Conservation (phyloP, 2,113 vertebrate genomes). For the Phalacrocorax brasilianus region DNA sequence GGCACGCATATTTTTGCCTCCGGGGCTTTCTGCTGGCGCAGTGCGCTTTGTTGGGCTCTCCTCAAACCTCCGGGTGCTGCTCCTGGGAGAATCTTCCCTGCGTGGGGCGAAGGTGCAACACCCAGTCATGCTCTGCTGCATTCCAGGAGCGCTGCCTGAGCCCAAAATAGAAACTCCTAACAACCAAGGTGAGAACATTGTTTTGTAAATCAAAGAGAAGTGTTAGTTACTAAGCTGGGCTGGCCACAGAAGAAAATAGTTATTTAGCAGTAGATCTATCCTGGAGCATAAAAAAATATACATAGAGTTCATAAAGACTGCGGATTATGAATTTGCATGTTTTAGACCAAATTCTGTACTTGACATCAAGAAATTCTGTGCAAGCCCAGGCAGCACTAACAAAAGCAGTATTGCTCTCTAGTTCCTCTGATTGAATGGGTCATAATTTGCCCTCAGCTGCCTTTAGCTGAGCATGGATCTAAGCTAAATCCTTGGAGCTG, state of each 20-base stretch:
- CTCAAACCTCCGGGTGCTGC: background rate
- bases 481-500: background rate
- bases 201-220: slow-evolving; percentile 5
- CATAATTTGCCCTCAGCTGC: background rate
- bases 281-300: background rate
- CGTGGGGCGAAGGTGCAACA: background rate
- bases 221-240: background rate
- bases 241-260: background rate
- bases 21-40: background rate
- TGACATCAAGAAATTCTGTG: background rate
- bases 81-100: background rate
- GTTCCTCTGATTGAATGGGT: background rate
- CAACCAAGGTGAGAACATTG: background rate
- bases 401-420: background rate
- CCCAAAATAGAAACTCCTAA: background rate
- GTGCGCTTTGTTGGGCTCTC: background rate
- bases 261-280: background rate
- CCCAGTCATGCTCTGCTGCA: background rate
- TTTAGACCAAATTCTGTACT: background rate
- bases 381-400: background rate
- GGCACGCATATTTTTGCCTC: background rate
- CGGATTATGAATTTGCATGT: background rate
- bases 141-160: slow-evolving; percentile 12
- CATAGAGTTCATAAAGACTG: background rate
- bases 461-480: background rate